Evolutionary conservation across 64 coral and sea anemone genomes (phyloP), one percentile per base, ranked within the genome.

Genomic region (Orbicella faveolata): DNA sequence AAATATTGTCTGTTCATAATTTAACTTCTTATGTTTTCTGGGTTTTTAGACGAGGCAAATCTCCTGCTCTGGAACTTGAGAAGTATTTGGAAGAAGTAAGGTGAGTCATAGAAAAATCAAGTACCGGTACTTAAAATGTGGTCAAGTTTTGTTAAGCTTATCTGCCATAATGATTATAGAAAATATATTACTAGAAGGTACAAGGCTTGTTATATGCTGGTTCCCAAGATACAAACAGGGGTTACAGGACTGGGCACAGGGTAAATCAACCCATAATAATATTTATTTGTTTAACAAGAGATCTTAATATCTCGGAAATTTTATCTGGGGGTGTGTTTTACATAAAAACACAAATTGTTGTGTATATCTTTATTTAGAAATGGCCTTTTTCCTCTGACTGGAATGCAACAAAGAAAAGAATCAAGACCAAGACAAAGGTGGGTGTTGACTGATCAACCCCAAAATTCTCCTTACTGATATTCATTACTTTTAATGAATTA

Each of bases 21-120:
- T 44, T 19, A 11, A 65, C 25, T 75, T 72, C 0, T 57, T 36
- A 55, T 18, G n/a, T 20, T 33, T 77, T 2, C 33, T 7, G 13
- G 81, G 8, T 55, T 23, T 88, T 34, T 25, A 95, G 93, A 69
- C 63, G 86, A 81, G 77, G 62, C 26, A 90, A 95, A 41, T 53
- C 83, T 48, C 89, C 83, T 44, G 77, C 55, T 25, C 68, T 95
- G 9, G 89, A 95, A 74, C 34, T 90, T 41, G 93, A 95, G 48
- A 95, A 95, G 83, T 95, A 90, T 75, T 72, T 95, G 52, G 93
- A 95, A 69, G 93, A 95, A 95, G 93, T 95, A 9, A 86, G 89
- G 93, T 95, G 75, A 83, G 84, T 79, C n/a, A 54, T 6, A 48
- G 44, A 30, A 1, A 21, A 20, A 73, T 73, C 17, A 83, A 19